phyloP scores from a whole-genome alignment of 2,113 vertebrate species.

The Prolemur simus region DNA sequence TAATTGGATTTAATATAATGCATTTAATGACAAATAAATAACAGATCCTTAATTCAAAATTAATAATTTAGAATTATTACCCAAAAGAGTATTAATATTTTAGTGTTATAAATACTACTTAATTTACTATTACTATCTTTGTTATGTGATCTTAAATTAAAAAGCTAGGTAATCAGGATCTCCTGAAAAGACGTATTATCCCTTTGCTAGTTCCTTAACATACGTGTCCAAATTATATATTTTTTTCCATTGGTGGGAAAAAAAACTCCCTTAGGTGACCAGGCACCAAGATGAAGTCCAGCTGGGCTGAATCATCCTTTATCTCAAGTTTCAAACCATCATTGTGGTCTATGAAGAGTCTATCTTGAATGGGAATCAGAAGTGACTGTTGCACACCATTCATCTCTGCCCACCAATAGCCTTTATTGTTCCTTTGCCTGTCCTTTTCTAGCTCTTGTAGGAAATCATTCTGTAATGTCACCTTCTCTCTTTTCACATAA shows the following conservation, averaged over 20 bases:
- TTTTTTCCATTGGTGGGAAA: neutral
- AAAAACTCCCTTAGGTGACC: neutral
- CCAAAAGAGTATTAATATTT: neutral
- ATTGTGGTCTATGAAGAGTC: neutral
- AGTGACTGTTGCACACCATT: neutral
- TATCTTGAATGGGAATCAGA: neutral
- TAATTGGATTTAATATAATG: neutral
- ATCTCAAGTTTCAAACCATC: neutral
- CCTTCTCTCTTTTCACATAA: neutral
- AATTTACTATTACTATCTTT: neutral
- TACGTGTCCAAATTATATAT: neutral
- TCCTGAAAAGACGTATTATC: neutral
- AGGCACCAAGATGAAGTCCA: neutral
- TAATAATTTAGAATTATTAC: neutral
- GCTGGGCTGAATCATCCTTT: neutral
- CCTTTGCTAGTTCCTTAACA: neutral
- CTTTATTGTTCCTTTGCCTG: neutral
- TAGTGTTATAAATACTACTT: neutral
- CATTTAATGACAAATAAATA: constrained; percentile 32
- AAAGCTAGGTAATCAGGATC: neutral
- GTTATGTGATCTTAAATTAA: neutral
- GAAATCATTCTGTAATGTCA: neutral
- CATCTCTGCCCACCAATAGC: neutral
- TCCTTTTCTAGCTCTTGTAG: too few relatives aligned
- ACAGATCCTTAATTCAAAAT: neutral